phyloP scores from a whole-genome alignment of 1,140 invertebrate species.

The Bombus turneri region DNA sequence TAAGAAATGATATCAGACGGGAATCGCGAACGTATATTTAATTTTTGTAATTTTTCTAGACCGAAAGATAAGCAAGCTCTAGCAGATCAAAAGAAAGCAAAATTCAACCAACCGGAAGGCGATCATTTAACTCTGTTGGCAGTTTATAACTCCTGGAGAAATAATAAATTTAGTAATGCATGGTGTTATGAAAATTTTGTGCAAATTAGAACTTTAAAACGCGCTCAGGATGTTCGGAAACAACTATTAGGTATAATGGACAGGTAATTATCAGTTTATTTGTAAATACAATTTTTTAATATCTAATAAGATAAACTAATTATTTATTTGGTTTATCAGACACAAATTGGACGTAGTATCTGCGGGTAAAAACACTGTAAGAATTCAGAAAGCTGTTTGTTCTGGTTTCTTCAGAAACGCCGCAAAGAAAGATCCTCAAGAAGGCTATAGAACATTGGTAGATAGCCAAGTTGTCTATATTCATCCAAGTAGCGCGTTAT shows the following conservation, averaged over 20 bases:
- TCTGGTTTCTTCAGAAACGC: conserved; percentile 99
- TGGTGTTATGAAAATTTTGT: conserved; percentile 99
- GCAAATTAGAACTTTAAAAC: conserved; percentile 97
- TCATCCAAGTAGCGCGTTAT: conserved; percentile 98
- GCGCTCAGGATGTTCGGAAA: conserved; percentile 99
- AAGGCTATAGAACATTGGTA: conserved; percentile 98
- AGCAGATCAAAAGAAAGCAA: conserved; percentile 99
- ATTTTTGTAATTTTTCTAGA: conserved; percentile 73
- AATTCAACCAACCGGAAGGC: conserved; percentile 99
- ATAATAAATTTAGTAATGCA: conserved; percentile 99
- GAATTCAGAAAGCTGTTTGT: conserved; percentile 99
- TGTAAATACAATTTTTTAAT: conserved; percentile 6
- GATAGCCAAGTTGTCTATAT: conserved; percentile 99
- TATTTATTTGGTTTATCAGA: conserved; percentile 80
- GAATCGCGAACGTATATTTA: not conserved
- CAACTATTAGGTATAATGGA: conserved; percentile 99
- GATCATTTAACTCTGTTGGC: conserved; percentile 99
- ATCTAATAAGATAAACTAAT: conserved; percentile 4
- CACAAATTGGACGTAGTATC: conserved; percentile 99
- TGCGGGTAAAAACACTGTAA: conserved; percentile 96
- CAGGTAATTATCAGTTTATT: conserved; percentile 82
- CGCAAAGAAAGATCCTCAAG: conserved; percentile 99
- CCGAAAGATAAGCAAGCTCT: conserved; percentile 98
- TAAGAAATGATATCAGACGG: conserved; percentile 41
- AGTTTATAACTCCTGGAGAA: conserved; percentile 99